Evolutionary conservation across 2,888 invertebrate species (phyloP), one percentile per base, ranked within the genome.

Genomic region (Mellilla xanthometata): DNA sequence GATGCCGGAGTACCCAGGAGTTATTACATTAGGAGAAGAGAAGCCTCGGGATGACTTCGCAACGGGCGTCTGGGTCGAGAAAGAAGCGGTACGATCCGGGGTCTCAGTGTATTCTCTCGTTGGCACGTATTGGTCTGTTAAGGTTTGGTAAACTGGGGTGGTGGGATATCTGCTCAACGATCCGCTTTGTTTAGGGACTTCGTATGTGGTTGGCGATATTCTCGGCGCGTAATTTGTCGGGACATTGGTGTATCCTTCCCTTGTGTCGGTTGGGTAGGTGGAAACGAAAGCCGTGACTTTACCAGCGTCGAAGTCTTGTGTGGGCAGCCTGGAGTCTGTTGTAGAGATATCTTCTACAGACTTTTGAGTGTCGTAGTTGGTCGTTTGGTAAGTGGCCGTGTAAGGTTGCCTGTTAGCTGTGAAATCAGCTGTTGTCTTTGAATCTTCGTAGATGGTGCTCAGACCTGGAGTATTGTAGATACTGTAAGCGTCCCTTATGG

Each of bases 401-500:
- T 49, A 55, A 12, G 58, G 51, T 19, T 42, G 51, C 26, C 50
- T 38, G 24, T 40, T 48, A 3, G 43, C 10, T 23, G 50, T 48
- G 6, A 46, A 36, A 35, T 45, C 54, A 23, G 24, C 32, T 6
- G 51, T 51, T 24, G 54, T 47, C 39, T 48, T 51, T 23, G 49
- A 24, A 15, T 48, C 47, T 3, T 48, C 52, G 26, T 40, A 46
- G 13, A 54, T 47, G 6, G 56, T 46, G 27, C 63, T 63, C 2
- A 55, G 45, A 43, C 52, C 62, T 41, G 50, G 65, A 10, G 60
- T 65, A 52, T 65, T 70, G 43, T 52, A 69, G 12, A 58, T 52
- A 53, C 58, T 65, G 42, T 58, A 66, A 0, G 60, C 61, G 27
- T 60, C 65, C 29, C 61, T 62, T n/a, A 75, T 42, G 56, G 76